Percentiles rank a stretch among this genome's conserved stretches.
phyloP scores from a whole-genome alignment of 2,888 invertebrate genomes.

The Brachylomia viminalis region DNA sequence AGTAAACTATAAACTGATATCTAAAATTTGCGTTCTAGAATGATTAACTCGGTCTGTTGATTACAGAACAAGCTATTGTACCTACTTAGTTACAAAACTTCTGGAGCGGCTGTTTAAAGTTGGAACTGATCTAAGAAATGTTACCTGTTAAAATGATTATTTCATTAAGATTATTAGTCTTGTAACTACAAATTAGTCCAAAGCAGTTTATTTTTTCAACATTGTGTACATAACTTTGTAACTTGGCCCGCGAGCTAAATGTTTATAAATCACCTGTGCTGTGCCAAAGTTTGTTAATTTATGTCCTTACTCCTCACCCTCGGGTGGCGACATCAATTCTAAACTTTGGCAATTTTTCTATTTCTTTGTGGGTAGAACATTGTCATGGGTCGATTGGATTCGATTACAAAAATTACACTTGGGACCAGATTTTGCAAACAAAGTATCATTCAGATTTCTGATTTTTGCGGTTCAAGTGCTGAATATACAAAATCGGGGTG shows the following conservation, averaged over 20 bases:
- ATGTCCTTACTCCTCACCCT: slow-evolving; percentile 67
- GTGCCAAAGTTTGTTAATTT: slow-evolving; percentile 75
- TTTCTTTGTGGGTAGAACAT: slow-evolving; percentile 37
- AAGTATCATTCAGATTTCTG: slow-evolving; percentile 2
- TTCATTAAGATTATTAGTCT: slow-evolving; percentile 6
- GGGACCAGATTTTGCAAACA: slow-evolving; percentile 16
- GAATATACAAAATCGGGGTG: background rate
- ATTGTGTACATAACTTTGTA: slow-evolving; percentile 24
- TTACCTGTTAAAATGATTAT: slow-evolving; percentile 17
- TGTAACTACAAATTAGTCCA: slow-evolving; percentile 1
- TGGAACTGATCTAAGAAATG: slow-evolving; percentile 50
- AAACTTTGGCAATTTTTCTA: slow-evolving; percentile 59
- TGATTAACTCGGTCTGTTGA: slow-evolving; percentile 38
- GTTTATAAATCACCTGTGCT: slow-evolving; percentile 64
- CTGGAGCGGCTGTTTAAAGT: slow-evolving; percentile 37
- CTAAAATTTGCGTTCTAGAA: slow-evolving; percentile 54
- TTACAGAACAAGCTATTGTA: slow-evolving; percentile 39
- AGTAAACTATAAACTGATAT: slow-evolving; percentile 59
- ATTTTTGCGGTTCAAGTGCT: slow-evolving; percentile 18
- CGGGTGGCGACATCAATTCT: slow-evolving; percentile 49
- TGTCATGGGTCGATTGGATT: slow-evolving; percentile 23
- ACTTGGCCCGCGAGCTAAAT: slow-evolving; percentile 44
- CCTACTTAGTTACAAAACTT: slow-evolving; percentile 45
- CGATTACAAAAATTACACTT: slow-evolving; percentile 14
- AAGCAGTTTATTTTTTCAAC: slow-evolving; percentile 22